Evolutionary conservation across 2,888 invertebrate species (phyloP).

Genomic region (Heteromyza rotundicornis): DNA sequence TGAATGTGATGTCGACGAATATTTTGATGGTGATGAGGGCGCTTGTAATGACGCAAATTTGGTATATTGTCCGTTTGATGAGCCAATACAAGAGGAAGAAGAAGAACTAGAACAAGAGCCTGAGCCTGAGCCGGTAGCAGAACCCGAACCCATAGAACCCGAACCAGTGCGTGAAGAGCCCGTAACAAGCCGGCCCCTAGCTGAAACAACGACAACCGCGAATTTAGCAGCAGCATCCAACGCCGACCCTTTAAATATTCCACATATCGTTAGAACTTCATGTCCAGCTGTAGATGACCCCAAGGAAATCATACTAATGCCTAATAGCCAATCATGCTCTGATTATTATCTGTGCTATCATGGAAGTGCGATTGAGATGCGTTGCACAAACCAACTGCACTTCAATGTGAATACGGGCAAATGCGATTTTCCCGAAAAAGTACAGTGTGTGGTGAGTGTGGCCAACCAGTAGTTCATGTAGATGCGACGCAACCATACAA

Average conservation of each 20-base stretch:
- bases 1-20: conserved; percentile 47
- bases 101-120: conserved; percentile 32
- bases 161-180: conserved; percentile 7
- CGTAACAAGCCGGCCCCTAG: background rate
- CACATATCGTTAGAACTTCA: conserved; percentile 40
- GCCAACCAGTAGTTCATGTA: no score
- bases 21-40: conserved; percentile 45
- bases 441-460: conserved; percentile 43
- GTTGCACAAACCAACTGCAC: conserved; percentile 53
- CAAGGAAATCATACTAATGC: conserved; percentile 48
- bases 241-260: conserved; percentile 34
- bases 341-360: conserved; percentile 58
- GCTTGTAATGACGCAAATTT: conserved; percentile 44
- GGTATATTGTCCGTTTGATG: conserved; percentile 48
- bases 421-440: conserved; percentile 56
- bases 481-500: background rate
- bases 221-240: conserved; percentile 28
- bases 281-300: conserved; percentile 51
- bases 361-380: conserved; percentile 53
- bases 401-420: conserved; percentile 49
- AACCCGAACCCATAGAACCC: conserved; percentile 21
- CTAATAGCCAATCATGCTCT: conserved; percentile 48
- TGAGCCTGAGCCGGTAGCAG: background rate
- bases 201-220: conserved; percentile 32
- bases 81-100: conserved; percentile 34